Conservation (phyloP, 2,113 vertebrate genomes). For the Entosphenus tridentatus region DNA sequence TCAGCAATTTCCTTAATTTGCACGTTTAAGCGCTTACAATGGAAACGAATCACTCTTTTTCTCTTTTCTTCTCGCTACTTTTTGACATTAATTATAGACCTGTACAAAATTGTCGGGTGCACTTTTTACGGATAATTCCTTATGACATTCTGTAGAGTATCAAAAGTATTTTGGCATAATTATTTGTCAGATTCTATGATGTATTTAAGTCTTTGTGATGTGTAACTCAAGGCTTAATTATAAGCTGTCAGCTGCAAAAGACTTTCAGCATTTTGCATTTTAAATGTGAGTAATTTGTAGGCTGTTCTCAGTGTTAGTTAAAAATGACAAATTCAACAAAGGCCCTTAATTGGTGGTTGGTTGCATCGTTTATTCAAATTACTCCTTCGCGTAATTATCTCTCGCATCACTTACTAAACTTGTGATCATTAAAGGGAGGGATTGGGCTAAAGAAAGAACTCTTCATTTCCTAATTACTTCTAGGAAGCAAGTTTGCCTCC, state of each 20-base stretch:
- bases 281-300: conserved; percentile 4
- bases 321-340: conserved; percentile 5
- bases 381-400: neutral
- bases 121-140: neutral
- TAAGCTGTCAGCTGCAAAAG: conserved; percentile 2
- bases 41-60: too few relatives aligned
- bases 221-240: conserved; percentile 3
- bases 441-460: too few relatives aligned
- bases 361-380: conserved; percentile 6
- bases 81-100: conserved; percentile 3
- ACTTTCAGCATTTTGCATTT: conserved; percentile 1
- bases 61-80: neutral
- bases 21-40: too few relatives aligned
- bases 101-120: conserved; percentile 5
- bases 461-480: too few relatives aligned
- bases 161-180: conserved; percentile 3
- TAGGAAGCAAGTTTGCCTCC: too few relatives aligned
- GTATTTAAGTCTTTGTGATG: conserved; percentile 2
- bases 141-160: conserved; percentile 1
- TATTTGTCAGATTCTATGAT: conserved; percentile 1
- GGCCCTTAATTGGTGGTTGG: neutral
- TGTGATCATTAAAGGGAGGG: too few relatives aligned
- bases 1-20: too few relatives aligned
- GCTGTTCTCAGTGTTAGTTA: conserved; percentile 2
- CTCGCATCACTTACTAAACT: too few relatives aligned